Evolutionary conservation across 2,888 invertebrate species (phyloP), one percentile per base, ranked within the genome.

Genomic region (Ectobius pallidus): DNA sequence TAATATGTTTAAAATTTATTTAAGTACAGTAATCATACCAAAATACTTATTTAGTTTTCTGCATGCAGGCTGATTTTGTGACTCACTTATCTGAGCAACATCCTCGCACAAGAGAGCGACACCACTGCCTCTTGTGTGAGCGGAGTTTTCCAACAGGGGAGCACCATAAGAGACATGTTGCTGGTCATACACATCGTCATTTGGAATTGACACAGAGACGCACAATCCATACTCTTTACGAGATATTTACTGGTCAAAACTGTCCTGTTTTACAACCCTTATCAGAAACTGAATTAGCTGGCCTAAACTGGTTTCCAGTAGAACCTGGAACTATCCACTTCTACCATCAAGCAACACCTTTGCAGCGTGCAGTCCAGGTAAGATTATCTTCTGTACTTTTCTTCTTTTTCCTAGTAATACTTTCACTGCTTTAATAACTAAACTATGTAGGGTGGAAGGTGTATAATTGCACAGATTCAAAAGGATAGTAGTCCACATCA

Each of bases 291-390:
- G 83, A 83, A 75, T 46, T 71, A 20, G 69, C 72, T 9, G 73
- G 69, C 9, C 63, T 77, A 67, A 75, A 75, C 32, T 77, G 77
- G 77, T 74, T 77, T 30, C 78, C 78, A n/a, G 69, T 73, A 42
- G 75, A 76, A 49, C 72, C 77, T 2, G 77, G 77, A 27, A 75
- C 75, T 39, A 77, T 77, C 44, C 77, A 78, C 71, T 77, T 77
- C 72, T 78, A 78, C 71, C 78, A 78, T 52, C 77, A 78, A 62
- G 79, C 80, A 39, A 83, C 83, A 7, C 83, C 83, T 39, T 77
- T 83, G 67, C 83, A 83, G 78, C 80, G 83, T 67, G 83, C 83
- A 63, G 81, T 83, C 73, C 82, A 83, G 81, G 83, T 83, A 78
- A 74, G n/a, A n/a, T n/a, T n/a, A n/a, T n/a, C n/a, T n/a, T n/a